phyloP scores from a whole-genome alignment of 2,113 vertebrate species.

The Lynx canadensis region DNA sequence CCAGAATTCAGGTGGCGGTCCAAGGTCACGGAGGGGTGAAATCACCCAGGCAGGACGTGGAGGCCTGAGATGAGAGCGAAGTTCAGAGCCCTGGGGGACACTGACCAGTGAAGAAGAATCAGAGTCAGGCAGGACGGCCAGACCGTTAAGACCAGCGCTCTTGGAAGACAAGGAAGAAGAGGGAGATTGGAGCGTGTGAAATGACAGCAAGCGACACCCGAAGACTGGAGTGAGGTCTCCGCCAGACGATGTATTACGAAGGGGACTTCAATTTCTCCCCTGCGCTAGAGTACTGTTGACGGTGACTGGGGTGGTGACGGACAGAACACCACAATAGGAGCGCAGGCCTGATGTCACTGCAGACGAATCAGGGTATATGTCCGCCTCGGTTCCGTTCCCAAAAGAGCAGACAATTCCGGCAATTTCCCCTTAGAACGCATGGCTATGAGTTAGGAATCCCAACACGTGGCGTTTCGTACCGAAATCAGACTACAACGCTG shows the following conservation, averaged over 20 bases:
- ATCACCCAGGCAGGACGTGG: not conserved
- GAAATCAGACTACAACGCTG: not conserved
- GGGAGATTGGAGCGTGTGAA: accelerated
- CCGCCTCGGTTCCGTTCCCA: accelerated
- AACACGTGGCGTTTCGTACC: accelerated
- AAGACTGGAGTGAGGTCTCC: not conserved
- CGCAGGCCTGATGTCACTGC: accelerated
- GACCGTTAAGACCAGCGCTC: not conserved
- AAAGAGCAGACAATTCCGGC: accelerated
- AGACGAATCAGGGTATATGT: accelerated
- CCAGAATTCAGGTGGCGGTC: not conserved
- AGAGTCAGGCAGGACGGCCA: not conserved
- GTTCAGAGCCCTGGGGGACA: not conserved
- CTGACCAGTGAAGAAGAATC: not conserved
- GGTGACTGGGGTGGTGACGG: accelerated
- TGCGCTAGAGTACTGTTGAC: not conserved
- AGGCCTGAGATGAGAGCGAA: not conserved
- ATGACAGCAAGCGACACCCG: not conserved
- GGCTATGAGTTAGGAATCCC: no score
- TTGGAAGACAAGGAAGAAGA: not conserved
- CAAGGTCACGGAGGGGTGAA: not conserved
- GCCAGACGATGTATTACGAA: accelerated
- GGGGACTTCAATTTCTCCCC: no score
- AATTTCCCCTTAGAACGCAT: accelerated
- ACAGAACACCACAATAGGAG: not conserved